These are phyloP conservation scores for Berghia stephanieae DNA, from an alignment of 1,140 invertebrate genomes.

Conservation along the genomic window DNA sequence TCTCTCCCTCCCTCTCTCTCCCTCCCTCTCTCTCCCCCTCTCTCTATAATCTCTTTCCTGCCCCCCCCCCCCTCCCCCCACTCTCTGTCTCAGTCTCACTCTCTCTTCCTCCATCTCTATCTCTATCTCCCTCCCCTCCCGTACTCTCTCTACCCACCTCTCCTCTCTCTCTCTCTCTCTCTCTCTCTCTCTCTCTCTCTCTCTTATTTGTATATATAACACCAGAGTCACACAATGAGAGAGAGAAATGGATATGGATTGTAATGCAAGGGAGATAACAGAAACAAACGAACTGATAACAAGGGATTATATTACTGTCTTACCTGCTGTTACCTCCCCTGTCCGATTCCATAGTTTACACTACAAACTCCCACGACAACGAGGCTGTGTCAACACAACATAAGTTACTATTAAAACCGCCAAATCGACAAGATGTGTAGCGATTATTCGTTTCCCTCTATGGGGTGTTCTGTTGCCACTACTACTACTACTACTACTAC, in stretches of 20 bases:
- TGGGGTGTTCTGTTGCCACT: neutral
- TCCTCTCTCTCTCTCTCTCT: conserved; percentile 27
- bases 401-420: too few relatives aligned
- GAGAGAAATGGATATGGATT: too few relatives aligned
- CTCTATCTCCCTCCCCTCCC: conserved; percentile 6
- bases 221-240: neutral
- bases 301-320: neutral
- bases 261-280: too few relatives aligned
- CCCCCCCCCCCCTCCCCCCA: neutral
- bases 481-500: conserved; percentile 19
- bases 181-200: conserved; percentile 14
- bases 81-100: too few relatives aligned
- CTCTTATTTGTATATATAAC: neutral
- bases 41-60: conserved; percentile 23
- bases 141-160: conserved; percentile 10
- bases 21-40: conserved; percentile 13
- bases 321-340: neutral
- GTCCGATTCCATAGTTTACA: neutral
- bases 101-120: neutral
- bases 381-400: too few relatives aligned
- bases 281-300: too few relatives aligned
- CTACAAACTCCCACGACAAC: neutral
- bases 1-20: conserved; percentile 8
- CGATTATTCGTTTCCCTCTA: too few relatives aligned
- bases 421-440: too few relatives aligned